Percentiles rank a stretch among this genome's conserved stretches.
These are phyloP conservation scores for Machimus rusticus DNA, from an alignment of 2,888 invertebrate genomes.

Conservation along the genomic window DNA sequence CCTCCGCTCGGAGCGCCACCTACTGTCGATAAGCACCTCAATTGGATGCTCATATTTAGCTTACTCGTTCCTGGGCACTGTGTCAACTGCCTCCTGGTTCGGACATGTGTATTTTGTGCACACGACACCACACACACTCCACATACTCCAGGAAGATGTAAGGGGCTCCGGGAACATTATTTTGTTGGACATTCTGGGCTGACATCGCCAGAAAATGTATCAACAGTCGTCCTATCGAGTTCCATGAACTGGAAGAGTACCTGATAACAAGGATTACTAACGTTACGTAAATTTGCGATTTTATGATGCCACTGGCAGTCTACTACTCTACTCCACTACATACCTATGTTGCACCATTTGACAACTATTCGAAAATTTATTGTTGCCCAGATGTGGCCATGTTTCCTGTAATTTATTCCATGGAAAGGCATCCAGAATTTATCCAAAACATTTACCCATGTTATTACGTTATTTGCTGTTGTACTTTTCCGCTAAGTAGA, in stretches of 20 bases:
- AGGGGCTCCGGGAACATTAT: background rate
- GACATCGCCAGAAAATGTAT: conserved; percentile 30
- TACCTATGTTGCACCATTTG: background rate
- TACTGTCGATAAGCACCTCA: conserved; percentile 24
- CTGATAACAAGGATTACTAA: conserved; percentile 31
- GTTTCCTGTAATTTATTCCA: background rate
- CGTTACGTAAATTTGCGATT: conserved; percentile 34
- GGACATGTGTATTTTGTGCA: conserved; percentile 3
- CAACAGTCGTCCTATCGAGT: conserved; percentile 25
- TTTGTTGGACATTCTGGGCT: conserved; percentile 20
- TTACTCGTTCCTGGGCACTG: background rate
- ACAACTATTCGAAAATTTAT: background rate
- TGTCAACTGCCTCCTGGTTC: conserved; percentile 2
- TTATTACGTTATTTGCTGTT: background rate
- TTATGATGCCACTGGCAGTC: background rate
- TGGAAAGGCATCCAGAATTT: background rate
- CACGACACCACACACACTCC: background rate
- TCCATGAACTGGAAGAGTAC: conserved; percentile 20
- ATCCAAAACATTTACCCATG: background rate
- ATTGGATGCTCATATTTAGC: conserved; percentile 22
- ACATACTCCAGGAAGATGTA: background rate
- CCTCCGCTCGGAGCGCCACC: background rate
- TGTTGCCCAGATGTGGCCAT: background rate
- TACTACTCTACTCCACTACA: background rate
- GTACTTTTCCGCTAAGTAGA: background rate